phyloP scores from a whole-genome alignment of 1,140 invertebrate genomes.

The Colletes gigas region DNA sequence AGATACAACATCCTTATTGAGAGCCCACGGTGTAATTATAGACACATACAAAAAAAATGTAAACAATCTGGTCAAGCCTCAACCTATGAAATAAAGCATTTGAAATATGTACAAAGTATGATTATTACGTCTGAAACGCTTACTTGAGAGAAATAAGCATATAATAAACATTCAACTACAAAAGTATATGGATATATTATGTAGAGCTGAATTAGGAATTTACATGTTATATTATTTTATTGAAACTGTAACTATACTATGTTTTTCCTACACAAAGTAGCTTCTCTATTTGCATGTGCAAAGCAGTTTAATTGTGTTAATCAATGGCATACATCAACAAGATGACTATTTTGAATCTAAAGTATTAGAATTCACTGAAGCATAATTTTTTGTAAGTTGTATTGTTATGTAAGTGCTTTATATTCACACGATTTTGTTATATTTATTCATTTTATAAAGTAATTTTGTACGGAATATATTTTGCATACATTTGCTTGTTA shows the following conservation, averaged over 20 bases:
- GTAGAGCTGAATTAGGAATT: not conserved
- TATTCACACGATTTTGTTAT: conserved; percentile 5
- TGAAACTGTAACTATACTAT: not conserved
- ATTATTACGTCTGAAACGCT: conserved; percentile 15
- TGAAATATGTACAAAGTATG: not conserved
- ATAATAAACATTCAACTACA: not conserved
- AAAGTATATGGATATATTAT: not conserved
- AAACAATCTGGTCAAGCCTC: not conserved
- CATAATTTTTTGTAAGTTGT: conserved; percentile 3
- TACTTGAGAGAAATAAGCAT: conserved; percentile 15
- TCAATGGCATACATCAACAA: conserved; percentile 18
- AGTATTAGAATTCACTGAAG: conserved; percentile 18
- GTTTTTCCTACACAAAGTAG: conserved; percentile 5
- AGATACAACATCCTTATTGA: not conserved
- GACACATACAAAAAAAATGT: not conserved
- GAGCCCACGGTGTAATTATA: conserved; percentile 15
- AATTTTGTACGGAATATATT: not conserved
- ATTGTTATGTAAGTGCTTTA: conserved; percentile 18
- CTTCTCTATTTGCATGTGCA: conserved; percentile 22
- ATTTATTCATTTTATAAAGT: conserved; percentile 2
- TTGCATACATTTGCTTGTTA: not conserved
- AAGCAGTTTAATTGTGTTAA: conserved; percentile 49
- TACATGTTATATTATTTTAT: not conserved
- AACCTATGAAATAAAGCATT: not conserved
- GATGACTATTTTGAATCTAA: conserved; percentile 1